These are phyloP conservation scores for Cynopterus sphinx DNA, from an alignment of 2,797 vertebrate genomes.

Conservation along the genomic window DNA sequence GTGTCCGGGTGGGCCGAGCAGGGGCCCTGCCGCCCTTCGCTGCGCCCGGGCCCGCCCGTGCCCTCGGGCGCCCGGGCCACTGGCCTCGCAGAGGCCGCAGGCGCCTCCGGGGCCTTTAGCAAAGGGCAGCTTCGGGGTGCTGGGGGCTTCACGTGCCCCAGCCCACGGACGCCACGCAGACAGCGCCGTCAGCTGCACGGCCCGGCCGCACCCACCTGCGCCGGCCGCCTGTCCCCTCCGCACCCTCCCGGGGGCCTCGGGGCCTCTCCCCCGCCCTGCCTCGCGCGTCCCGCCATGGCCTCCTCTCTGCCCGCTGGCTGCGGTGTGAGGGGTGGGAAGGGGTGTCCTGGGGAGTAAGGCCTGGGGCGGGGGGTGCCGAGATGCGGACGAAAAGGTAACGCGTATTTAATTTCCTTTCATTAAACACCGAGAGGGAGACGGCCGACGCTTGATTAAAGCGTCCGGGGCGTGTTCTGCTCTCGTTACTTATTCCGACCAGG, in stretches of 20 bases:
- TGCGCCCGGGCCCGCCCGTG: too few relatives aligned
- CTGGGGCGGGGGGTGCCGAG: slow-evolving; percentile 16
- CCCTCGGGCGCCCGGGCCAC: too few relatives aligned
- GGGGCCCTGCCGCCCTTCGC: too few relatives aligned
- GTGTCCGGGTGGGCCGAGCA: too few relatives aligned
- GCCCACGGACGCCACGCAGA: too few relatives aligned
- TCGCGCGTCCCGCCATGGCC: not conserved
- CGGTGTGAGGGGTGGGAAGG: not conserved
- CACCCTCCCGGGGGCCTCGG: not conserved
- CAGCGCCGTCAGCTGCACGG: too few relatives aligned
- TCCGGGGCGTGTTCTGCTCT: slow-evolving; percentile 88
- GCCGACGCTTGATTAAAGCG: slow-evolving; percentile 90
- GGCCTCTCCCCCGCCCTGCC: not conserved
- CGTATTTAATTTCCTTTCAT: slow-evolving; percentile 90
- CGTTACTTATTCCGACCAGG: slow-evolving; percentile 90
- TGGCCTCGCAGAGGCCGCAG: too few relatives aligned
- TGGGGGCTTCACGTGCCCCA: too few relatives aligned
- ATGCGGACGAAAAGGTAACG: slow-evolving; percentile 80
- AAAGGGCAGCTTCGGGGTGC: too few relatives aligned
- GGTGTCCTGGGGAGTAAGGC: slow-evolving; percentile 54
- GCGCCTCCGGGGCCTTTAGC: too few relatives aligned
- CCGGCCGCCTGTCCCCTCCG: not conserved
- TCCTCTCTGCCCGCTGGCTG: not conserved
- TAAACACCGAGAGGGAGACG: slow-evolving; percentile 86
- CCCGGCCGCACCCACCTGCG: too few relatives aligned